Evolutionary conservation across 2,888 invertebrate species (phyloP), one percentile per base, ranked within the genome.

Genomic region (Polyommatus icarus): DNA sequence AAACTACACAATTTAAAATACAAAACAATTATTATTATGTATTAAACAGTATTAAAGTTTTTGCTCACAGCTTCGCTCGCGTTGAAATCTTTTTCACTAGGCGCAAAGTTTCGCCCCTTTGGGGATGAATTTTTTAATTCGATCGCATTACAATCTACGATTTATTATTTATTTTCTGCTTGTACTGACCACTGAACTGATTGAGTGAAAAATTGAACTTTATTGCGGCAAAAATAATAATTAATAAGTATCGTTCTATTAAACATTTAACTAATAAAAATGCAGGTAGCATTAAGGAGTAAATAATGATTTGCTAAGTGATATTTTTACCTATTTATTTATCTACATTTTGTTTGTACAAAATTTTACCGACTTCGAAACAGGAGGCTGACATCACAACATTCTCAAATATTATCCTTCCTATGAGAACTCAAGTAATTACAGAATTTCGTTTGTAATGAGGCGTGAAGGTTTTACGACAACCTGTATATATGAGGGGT

Each of bases 391-490:
- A 54, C 54, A 15, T 32, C 67, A 32, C 15, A 67, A 29, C 29
- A 29, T 18, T 67, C 29, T 32, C 67, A 10, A 67, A 67, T 85
- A 83, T 75, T 78, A 67, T 57, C 8, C 7, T 71, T 78, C 81
- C 79, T 89, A 89, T 93, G 93, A 92, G 93, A 92, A 93, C 86
- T 86, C 85, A 81, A 76, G 87, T 92, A 92, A 92, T 93, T 93
- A 93, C 78, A 84, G 82, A 81, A 82, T 81, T 87, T 91, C 92
- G 92, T 92, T 91, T 91, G 92, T 93, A 89, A 91, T 92, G 87
- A 88, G 86, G 83, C 85, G 85, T 81, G 87, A 85, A 85, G 85
- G 83, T 84, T 88, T 89, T 88, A 89, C 87, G 85, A 82, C 83
- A 79, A 82, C 82, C 80, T 80, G 81, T 82, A 82, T 82, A 82